Base-by-base conservation (phyloP, 1,140 invertebrate species). In the Orius insidiosus region DNA sequence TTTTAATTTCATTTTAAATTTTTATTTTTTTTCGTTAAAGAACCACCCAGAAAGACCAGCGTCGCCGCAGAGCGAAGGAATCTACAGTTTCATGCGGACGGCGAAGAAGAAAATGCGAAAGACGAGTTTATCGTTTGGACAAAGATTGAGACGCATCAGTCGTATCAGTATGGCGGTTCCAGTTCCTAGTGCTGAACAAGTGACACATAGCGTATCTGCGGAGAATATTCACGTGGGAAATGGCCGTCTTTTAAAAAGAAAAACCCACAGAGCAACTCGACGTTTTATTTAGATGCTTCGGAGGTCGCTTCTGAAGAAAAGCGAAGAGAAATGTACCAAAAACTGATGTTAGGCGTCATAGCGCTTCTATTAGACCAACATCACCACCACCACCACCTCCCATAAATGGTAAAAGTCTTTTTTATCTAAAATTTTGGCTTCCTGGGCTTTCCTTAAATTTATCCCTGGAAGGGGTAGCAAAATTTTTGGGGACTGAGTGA, bases 81-180 rank as follows among this genome's bases (percentile, higher is more conserved):
- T 57, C n/a, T 58, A 56, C 37, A 51, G 56, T 13, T 34, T 58
- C 8, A 54, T 58, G 44, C 55, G 53, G 33, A 42, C 52, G 16
- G 56, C 56, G 2, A 53, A 55, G 14, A 50, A 53, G 11, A 42
- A 50, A 40, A 52, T 57, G 52, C 47, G 48, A 38, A 55, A 56
- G 32, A 47, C 54, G 3, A 44, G 41, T 14, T 57, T 49, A 51
- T 52, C 53, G 7, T 16, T 55, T 9, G 49, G 55, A 18, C 51
- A 56, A 32, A 53, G 56, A 5, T 24, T 55, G 14, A 51, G 48
- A 18, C 40, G 47, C 8, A 50, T 57, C 8, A 50, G 54, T 24
- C 55, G 51, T 34, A 50, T 54, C 9, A 51, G 49, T 2, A 36
- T 42, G 32, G 36, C 15, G 13, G 43, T 2, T 15, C 45, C 39